Evolutionary conservation across 2,113 vertebrate species (phyloP).

Genomic region (Scolopax mira): DNA sequence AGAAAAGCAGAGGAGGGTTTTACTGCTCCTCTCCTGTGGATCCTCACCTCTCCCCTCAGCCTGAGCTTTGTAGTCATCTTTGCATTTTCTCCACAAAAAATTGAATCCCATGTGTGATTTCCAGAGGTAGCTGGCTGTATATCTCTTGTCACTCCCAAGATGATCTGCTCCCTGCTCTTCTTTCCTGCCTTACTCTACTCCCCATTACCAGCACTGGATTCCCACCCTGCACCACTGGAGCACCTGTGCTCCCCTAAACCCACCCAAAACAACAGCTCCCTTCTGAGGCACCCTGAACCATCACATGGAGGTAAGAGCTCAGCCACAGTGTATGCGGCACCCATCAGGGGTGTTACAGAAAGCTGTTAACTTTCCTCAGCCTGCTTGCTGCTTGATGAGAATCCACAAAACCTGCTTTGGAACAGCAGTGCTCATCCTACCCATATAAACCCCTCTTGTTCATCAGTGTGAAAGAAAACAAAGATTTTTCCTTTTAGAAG

Average conservation of each 20-base stretch:
- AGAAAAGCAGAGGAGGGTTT: neutral
- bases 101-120: neutral
- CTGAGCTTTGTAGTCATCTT: neutral
- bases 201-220: neutral
- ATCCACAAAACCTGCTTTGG: neutral
- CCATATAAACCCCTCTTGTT: neutral
- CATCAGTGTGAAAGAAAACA: neutral
- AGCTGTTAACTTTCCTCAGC: neutral
- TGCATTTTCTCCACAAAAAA: neutral
- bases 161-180: fast-evolving
- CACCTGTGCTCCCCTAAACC: neutral
- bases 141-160: neutral
- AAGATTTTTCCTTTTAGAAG: neutral
- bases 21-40: neutral
- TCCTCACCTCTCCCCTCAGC: neutral
- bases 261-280: neutral
- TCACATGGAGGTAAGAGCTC: fast-evolving
- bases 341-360: neutral
- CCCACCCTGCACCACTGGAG: fast-evolving
- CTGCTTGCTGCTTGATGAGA: neutral
- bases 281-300: neutral
- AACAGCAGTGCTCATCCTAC: fast-evolving
- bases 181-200: neutral
- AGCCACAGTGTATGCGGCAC: fast-evolving
- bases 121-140: neutral